Percentiles rank a stretch among this genome's conserved stretches.
Evolutionary conservation across 1,140 invertebrate genomes (phyloP).

Genomic region (Augochlora pura): DNA sequence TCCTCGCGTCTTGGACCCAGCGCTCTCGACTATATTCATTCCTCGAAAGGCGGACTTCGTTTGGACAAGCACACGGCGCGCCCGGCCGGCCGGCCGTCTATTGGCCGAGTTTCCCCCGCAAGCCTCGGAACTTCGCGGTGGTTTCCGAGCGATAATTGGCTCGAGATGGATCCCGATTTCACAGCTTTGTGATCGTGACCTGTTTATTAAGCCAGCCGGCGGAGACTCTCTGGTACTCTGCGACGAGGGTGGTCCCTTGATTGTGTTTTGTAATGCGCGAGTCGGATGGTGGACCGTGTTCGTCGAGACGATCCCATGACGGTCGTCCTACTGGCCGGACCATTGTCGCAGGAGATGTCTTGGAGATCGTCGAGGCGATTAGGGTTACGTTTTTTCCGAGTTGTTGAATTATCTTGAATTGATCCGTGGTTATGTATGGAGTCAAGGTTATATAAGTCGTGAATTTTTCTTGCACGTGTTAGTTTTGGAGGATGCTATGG

Average conservation of each 20-base stretch:
- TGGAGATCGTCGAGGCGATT: no score
- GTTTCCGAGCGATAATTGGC: conserved; percentile 35
- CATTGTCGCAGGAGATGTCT: neutral
- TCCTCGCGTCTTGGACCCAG: conserved; percentile 39
- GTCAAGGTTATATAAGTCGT: no score
- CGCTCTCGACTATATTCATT: conserved; percentile 40
- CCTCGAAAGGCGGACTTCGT: conserved; percentile 43
- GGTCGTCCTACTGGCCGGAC: neutral
- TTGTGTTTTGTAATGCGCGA: neutral
- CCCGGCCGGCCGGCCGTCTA: neutral
- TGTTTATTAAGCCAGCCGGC: conserved; percentile 27
- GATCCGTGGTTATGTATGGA: no score
- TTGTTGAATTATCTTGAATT: no score
- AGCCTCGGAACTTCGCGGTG: conserved; percentile 15
- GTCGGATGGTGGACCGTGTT: neutral
- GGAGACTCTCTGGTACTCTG: no score
- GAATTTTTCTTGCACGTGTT: no score
- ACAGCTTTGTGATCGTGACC: conserved; percentile 21
- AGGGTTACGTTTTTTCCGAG: no score
- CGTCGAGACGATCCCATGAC: neutral
- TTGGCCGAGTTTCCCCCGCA: conserved; percentile 19
- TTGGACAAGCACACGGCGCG: conserved; percentile 41
- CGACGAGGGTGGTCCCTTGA: no score
- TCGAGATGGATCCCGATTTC: conserved; percentile 27
- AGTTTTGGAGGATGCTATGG: no score